A percentile compares a stretch with the other conserved stretches of the same genome.
Evolutionary conservation across 2,888 invertebrate genomes (phyloP).

Genomic region (Tubulanus polymorphus): DNA sequence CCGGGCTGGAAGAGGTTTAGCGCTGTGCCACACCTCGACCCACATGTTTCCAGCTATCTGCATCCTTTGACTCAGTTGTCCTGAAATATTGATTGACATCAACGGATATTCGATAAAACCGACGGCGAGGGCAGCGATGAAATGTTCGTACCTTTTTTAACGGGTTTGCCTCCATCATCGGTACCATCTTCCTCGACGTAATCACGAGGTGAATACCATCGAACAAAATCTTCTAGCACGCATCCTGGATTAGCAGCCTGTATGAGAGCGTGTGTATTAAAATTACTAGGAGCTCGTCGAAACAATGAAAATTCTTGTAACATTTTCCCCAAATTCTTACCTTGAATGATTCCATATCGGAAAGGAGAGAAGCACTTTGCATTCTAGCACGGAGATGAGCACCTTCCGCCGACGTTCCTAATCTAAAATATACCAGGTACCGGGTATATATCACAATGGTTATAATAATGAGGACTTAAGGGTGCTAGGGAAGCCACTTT

Average conservation of each 20-base stretch:
- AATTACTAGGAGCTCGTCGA: no score
- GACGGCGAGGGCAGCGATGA: no score
- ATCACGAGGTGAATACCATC: slow-evolving; percentile 97
- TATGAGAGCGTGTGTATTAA: no score
- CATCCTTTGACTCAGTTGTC: slow-evolving; percentile 82
- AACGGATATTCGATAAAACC: no score
- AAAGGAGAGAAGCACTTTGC: slow-evolving; percentile 90
- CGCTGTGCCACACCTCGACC: slow-evolving; percentile 85
- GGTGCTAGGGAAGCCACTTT: no score
- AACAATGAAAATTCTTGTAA: no score
- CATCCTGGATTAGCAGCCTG: slow-evolving; percentile 90
- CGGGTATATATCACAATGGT: no score
- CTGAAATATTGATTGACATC: no score
- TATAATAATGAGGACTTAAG: no score
- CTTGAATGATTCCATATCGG: slow-evolving; percentile 99
- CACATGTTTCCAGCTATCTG: slow-evolving; percentile 86
- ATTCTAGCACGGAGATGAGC: slow-evolving; percentile 82
- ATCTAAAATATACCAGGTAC: no score
- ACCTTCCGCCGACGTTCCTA: slow-evolving; percentile 80
- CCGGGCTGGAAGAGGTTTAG: slow-evolving; percentile 81
- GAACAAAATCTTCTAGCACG: slow-evolving; percentile 88
- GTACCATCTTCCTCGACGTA: slow-evolving; percentile 66
- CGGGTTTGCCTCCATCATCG: slow-evolving; percentile 29
- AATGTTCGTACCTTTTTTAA: slow-evolving; percentile 21
- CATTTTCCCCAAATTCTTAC: slow-evolving; percentile 51